phyloP scores from a whole-genome alignment of 2,797 vertebrate genomes.

The Pangasius djambal region DNA sequence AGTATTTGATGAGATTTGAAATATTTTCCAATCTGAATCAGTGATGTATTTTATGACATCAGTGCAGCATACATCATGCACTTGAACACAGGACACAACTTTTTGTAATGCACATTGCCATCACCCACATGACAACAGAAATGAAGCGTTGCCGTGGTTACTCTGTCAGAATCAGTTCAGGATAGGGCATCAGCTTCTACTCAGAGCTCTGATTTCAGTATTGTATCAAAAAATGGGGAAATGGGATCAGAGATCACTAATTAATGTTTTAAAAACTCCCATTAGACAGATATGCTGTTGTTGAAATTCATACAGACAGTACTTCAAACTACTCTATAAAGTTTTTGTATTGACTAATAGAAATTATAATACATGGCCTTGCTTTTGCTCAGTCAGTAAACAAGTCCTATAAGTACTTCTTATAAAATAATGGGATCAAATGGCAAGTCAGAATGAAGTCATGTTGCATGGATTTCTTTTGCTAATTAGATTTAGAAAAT shows the following conservation, averaged over 20 bases:
- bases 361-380: conserved; percentile 14
- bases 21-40: background rate
- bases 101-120: background rate
- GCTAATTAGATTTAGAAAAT: conserved; percentile 52
- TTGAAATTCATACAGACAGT: conserved; percentile 58
- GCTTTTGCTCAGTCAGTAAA: conserved; percentile 8
- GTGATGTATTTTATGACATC: background rate
- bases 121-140: background rate
- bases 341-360: background rate
- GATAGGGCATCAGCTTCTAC: background rate
- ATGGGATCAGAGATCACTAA: background rate
- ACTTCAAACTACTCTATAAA: conserved; percentile 24
- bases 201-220: background rate
- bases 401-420: conserved; percentile 30
- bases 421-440: conserved; percentile 28
- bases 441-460: conserved; percentile 39
- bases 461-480: conserved; percentile 38
- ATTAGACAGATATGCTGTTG: conserved; percentile 67
- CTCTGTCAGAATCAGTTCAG: background rate
- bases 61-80: background rate
- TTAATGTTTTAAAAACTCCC: conserved; percentile 49
- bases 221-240: background rate
- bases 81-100: background rate
- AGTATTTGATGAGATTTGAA: background rate
- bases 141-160: background rate